Evolutionary conservation across 53 echinoderm and acorn worm genomes (phyloP).

Genomic region (Arbacia lixula): DNA sequence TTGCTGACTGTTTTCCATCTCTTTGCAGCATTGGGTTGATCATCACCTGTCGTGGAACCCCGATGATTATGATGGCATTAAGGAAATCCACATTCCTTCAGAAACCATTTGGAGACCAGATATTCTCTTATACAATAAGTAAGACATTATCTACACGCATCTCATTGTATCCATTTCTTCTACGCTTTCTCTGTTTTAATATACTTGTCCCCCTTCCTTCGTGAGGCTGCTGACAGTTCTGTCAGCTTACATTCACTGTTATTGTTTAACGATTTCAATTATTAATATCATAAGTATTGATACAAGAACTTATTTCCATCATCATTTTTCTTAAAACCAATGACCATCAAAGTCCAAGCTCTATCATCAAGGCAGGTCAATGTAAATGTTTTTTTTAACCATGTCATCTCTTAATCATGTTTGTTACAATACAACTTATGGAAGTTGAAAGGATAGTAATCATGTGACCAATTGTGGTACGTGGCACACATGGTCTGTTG

Average conservation of each 20-base stretch:
- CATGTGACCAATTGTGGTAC: too few species aligned
- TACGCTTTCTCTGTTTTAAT: neutral
- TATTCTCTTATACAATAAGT: slow-evolving; percentile 94
- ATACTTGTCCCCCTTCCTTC: neutral
- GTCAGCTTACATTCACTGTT: neutral
- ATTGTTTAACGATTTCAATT: neutral
- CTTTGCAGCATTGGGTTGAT: slow-evolving; percentile 73
- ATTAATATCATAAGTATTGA: too few species aligned
- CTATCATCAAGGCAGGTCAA: too few species aligned
- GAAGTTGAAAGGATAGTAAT: too few species aligned
- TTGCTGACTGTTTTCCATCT: neutral
- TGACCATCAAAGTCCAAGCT: too few species aligned
- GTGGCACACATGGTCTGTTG: too few species aligned
- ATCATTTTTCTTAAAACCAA: too few species aligned
- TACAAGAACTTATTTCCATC: too few species aligned
- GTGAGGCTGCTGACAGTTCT: too few species aligned
- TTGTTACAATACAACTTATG: too few species aligned
- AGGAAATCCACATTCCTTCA: slow-evolving; percentile 73
- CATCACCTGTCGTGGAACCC: slow-evolving; percentile 80
- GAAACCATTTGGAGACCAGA: slow-evolving; percentile 78
- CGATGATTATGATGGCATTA: slow-evolving; percentile 75
- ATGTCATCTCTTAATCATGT: neutral
- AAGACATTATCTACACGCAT: slow-evolving; percentile 21
- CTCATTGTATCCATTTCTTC: neutral
- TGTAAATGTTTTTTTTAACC: neutral